phyloP scores from a whole-genome alignment of 2,113 vertebrate genomes.

The Saimiri boliviensis region DNA sequence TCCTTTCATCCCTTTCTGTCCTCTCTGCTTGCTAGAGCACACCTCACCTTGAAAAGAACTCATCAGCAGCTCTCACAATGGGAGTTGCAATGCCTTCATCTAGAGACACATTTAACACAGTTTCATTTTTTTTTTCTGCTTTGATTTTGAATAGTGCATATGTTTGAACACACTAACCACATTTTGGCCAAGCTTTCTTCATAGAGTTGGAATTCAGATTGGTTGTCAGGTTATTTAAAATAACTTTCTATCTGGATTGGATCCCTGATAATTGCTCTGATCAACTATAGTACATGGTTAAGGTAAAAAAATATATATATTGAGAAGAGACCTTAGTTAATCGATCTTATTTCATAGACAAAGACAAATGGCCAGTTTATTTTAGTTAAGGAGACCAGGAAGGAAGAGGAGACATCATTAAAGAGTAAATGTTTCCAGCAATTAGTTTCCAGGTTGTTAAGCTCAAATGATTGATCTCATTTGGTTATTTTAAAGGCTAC shows the following conservation, averaged over 20 bases:
- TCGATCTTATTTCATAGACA: conserved; percentile 6
- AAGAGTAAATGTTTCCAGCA: background rate
- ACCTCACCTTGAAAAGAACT: conserved; percentile 38
- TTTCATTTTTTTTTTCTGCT: background rate
- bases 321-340: background rate
- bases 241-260: background rate
- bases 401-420: background rate
- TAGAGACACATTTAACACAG: background rate
- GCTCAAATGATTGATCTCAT: background rate
- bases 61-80: background rate
- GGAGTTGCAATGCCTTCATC: background rate
- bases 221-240: background rate
- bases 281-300: background rate
- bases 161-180: background rate
- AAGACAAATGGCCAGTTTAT: conserved; percentile 5
- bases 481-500: background rate
- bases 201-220: background rate
- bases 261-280: background rate
- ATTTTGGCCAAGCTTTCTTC: background rate
- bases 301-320: background rate
- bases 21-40: background rate
- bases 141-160: background rate
- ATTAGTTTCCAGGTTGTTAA: conserved; percentile 28
- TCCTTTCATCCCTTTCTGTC: conserved; percentile 3
- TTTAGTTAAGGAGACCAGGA: background rate